Conservation (phyloP, 2,888 invertebrate genomes). For the Lissonota sp. region DNA sequence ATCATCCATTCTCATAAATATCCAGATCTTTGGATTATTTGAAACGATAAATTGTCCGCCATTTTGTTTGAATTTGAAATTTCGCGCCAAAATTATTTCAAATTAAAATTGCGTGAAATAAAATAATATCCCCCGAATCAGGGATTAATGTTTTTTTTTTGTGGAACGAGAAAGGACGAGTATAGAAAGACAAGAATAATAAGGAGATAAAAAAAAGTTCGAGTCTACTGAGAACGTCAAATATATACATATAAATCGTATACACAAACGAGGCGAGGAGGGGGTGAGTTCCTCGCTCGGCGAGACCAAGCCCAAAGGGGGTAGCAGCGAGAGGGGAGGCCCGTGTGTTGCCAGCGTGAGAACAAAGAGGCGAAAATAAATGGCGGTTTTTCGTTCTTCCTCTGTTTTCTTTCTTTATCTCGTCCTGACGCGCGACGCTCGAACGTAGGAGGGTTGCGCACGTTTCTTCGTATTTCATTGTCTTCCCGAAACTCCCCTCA, state of each 20-base stretch:
- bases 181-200: slow-evolving; percentile 47
- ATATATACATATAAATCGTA: slow-evolving; percentile 7
- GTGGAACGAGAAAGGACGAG: slow-evolving; percentile 45
- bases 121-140: too few species aligned
- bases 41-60: too few species aligned
- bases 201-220: slow-evolving; percentile 12
- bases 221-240: slow-evolving; percentile 41
- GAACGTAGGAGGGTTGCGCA: slow-evolving; percentile 35
- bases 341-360: slow-evolving; percentile 70
- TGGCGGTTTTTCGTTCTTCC: slow-evolving; percentile 62
- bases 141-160: too few species aligned
- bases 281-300: slow-evolving; percentile 53
- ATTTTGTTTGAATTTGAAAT: too few species aligned
- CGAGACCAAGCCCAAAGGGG: slow-evolving; percentile 37
- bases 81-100: too few species aligned
- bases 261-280: slow-evolving; percentile 24
- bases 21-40: too few species aligned
- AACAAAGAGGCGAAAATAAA: slow-evolving; percentile 78
- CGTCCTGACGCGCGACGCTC: slow-evolving; percentile 53
- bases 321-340: slow-evolving; percentile 53
- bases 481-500: neutral
- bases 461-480: slow-evolving; percentile 33
- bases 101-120: too few species aligned
- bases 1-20: too few species aligned
- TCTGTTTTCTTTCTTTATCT: slow-evolving; percentile 40